A percentile compares a stretch with the other conserved stretches of the same genome.
Evolutionary conservation across 2,113 vertebrate species (phyloP).

Genomic region (Procavia capensis): DNA sequence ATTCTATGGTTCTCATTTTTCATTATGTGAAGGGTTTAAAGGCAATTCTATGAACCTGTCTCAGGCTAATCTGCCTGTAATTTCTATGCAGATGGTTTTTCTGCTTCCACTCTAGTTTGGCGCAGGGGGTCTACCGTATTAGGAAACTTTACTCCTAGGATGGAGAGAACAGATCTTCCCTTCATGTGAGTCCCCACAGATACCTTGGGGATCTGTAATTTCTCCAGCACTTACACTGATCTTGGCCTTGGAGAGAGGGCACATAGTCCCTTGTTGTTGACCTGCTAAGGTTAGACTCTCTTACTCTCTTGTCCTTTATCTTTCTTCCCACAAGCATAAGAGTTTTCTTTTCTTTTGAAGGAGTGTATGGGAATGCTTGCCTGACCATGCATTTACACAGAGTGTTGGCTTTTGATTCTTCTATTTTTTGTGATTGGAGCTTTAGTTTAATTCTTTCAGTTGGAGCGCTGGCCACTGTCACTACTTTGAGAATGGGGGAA

Average conservation of each 20-base stretch:
- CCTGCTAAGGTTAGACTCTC: not conserved
- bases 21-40: not conserved
- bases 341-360: not conserved
- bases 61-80: too few relatives aligned
- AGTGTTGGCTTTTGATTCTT: not conserved
- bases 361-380: not conserved
- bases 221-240: not conserved
- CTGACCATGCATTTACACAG: not conserved
- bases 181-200: not conserved
- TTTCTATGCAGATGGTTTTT: rapidly evolving
- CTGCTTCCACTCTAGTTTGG: not conserved
- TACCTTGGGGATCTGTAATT: not conserved
- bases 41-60: not conserved
- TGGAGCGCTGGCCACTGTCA: too few relatives aligned
- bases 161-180: not conserved
- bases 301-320: not conserved
- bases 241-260: not conserved
- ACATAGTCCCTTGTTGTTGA: not conserved
- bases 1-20: not conserved
- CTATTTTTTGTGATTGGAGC: not conserved
- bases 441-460: not conserved
- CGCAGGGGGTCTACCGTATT: not conserved
- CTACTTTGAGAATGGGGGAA: not conserved
- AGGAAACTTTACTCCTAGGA: not conserved
- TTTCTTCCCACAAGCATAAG: not conserved